Conservation (phyloP, 2,113 vertebrate species). For the Fulmarus glacialis region DNA sequence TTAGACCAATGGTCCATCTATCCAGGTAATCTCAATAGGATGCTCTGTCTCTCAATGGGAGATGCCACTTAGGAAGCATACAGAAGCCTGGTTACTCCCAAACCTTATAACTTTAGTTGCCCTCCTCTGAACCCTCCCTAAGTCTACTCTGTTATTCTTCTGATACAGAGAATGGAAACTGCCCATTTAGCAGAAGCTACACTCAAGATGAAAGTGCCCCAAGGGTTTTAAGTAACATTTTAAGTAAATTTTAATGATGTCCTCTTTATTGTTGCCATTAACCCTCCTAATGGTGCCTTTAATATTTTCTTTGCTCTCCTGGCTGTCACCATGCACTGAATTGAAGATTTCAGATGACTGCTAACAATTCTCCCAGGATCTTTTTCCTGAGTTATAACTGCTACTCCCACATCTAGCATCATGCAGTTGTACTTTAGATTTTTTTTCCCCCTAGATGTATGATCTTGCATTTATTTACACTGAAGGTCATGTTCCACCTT, state of each 20-base stretch:
- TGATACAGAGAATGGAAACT: background rate
- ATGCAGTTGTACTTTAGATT: background rate
- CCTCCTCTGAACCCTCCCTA: background rate
- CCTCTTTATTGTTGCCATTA: background rate
- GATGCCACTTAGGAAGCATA: background rate
- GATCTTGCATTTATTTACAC: background rate
- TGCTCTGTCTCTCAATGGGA: background rate
- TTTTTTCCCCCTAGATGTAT: too few relatives aligned
- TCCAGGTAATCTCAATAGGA: background rate
- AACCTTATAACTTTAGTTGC: background rate
- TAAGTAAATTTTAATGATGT: background rate
- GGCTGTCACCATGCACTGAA: background rate
- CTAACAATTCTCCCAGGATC: background rate
- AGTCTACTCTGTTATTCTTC: background rate
- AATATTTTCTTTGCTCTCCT: background rate
- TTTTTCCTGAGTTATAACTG: background rate
- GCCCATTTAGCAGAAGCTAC: background rate
- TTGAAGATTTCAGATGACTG: background rate
- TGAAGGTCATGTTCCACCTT: background rate
- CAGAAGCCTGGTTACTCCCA: background rate
- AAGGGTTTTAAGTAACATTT: background rate
- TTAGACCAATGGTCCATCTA: background rate
- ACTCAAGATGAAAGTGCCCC: background rate
- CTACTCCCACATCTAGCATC: background rate
- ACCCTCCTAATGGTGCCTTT: background rate